Evolutionary conservation across 2,113 vertebrate genomes (phyloP), one percentile per base, ranked within the genome.

Genomic region (Ailurus styani): DNA sequence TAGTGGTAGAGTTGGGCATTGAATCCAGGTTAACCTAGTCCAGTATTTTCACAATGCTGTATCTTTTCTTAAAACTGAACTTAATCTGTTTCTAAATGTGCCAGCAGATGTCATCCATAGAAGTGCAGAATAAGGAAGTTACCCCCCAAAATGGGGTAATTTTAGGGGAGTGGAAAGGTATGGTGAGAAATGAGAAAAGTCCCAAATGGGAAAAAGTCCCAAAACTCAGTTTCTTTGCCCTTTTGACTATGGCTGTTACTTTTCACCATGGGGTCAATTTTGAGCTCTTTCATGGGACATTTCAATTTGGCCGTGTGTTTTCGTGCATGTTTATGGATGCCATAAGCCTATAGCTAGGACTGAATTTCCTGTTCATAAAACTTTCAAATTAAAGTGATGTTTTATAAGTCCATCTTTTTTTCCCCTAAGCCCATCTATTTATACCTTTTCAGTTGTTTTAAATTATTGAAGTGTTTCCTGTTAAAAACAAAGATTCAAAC

Each of bases 11-110:
- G 2, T 93, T 72, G 13, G 45, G 10, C 31, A 84, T 89, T 34
- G 54, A 82, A 68, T 40, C 50, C 34, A 90, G 60, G 18, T 96
- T 73, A 72, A 66, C 47, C 37, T 92, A 89, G 78, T 93, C 29
- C 18, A 68, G 27, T 75, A 45, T 75, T 94, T 86, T 45, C 50
- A 73, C 18, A 93, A 3, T 95, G 27, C 72, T 95, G 1, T 84
- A 84, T 90, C 27, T 91, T 97, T 95, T 29, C 54, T 52, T 52
- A 52, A 52, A 52, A 52, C 50, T 52, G 14, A 52, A 89, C n/a
- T 93, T 75, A 47, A 13, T 88, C 31, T 82, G 1, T 95, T 92
- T 96, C 84, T 87, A 60, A 95, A 88, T 95, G 55, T 84, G 34
- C 50, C 55, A 96, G 21, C 18, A 87, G 11, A 27, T 94, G 20